Evolutionary conservation across 2,797 vertebrate genomes (phyloP), one percentile per base, ranked within the genome.

Genomic region (Syngnathus rostellatus): DNA sequence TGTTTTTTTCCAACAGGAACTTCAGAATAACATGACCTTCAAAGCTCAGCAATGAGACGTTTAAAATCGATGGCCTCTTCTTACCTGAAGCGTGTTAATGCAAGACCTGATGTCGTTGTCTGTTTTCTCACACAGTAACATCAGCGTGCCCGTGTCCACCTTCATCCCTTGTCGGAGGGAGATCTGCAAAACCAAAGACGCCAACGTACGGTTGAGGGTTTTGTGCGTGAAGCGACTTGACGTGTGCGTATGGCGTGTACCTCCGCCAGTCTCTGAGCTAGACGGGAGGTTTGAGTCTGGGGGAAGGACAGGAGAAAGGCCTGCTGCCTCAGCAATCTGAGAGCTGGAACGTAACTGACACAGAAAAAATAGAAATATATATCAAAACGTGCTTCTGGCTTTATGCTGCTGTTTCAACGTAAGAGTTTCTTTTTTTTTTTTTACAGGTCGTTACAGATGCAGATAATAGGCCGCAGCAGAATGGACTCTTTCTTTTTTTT

Each of bases 371-470:
- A 31, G 21, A 23, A 25, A 1, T 0, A 2, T 4, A 6, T 1
- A 23, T 23, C 6, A 62, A 23, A 41, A 62, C 3, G 12, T 23
- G 14, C 1, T 21, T 39, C n/a, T 38, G 16, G n/a, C 37, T 39
- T 53, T 2, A 55, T 6, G 8, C 21, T 17, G n/a, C 7, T 8
- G 51, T 17, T 16, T 40, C 16, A 9, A 53, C 23, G 6, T 41
- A n/a, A 3, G 1, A 7, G 25, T 17, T 5, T 3, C 16, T 46
- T 50, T 17, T 19, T 48, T 48, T 48, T 48, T 50, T 65, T 94
- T 92, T 85, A 98, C 97, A 94, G 93, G 88, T 99, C 95, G 0
- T 98, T 99, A 83, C 96, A 99, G 88, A 99, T 97, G 77, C 96
- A 99, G 88, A 98, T 93, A 76, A 98, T 92, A 8, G 96, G 97